Evolutionary conservation across 2,888 invertebrate genomes (phyloP), one percentile per base, ranked within the genome.

Genomic region (Tetragonisca angustula): DNA sequence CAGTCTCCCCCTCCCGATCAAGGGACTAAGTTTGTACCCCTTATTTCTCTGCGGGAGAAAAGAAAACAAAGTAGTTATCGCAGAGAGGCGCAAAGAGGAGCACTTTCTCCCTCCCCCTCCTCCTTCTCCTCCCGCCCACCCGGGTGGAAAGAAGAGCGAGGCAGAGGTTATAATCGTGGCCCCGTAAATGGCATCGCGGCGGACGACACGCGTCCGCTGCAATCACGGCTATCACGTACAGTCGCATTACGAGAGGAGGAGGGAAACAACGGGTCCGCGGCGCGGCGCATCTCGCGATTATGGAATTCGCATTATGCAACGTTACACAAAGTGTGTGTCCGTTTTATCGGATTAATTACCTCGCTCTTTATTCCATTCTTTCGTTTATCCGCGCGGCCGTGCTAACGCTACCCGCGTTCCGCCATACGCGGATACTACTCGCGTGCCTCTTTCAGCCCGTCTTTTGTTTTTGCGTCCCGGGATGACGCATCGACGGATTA

Each of bases 271-370:
- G 79, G 64, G 19, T n/a, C 67, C 62, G 24, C 67, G 65, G 59
- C 62, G 24, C 67, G 65, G 59, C 71, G 64, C 88, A 32, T 75
- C 83, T 72, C 83, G 67, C 50, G 88, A 87, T 87, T 88, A 88
- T 54, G 79, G 87, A 79, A 84, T 88, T 79, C 76, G 73, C 64
- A 76, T 87, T 87, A 87, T 77, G 87, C 84, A 87, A 87, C 86
- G 78, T 79, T 76, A 76, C 84, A 82, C 81, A 80, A 79, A 84
- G 77, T 87, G 79, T 81, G 61, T 61, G 56, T 71, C 83, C 83
- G 76, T 82, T 83, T 83, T 87, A 88, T 87, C 87, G 77, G 70
- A 72, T 69, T 86, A 87, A 87, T 87, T 87, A 87, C 81, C 76
- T 75, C 70, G 71, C 67, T 78, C 73, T 81, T 86, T 75, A 73